A percentile compares a stretch with the other conserved stretches of the same genome.
phyloP scores from a whole-genome alignment of 2,113 vertebrate genomes.

The Cottus gobio region DNA sequence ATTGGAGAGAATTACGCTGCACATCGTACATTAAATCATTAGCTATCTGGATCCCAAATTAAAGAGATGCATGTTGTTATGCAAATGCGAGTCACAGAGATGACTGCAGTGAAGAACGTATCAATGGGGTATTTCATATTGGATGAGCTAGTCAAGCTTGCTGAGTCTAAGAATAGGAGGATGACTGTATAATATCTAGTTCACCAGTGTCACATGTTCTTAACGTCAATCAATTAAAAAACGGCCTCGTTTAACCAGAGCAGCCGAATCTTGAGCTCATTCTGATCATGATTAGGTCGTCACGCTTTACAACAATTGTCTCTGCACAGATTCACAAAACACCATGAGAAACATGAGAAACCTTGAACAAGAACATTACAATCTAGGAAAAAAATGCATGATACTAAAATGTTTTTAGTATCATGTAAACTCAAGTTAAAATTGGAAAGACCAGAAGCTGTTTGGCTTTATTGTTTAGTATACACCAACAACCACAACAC shows the following conservation, averaged over 20 bases:
- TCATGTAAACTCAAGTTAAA: neutral
- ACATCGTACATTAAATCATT: neutral
- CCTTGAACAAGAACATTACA: neutral
- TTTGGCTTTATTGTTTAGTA: neutral
- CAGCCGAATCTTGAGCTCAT: neutral
- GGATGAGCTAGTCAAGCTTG: neutral
- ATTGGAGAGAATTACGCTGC: neutral
- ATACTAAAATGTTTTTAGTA: neutral
- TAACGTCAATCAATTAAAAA: neutral
- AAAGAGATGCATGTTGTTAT: neutral
- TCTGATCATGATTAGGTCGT: slow-evolving; percentile 11
- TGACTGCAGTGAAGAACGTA: neutral
- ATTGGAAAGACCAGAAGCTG: neutral
- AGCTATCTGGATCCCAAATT: neutral
- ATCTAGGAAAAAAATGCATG: neutral
- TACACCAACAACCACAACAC: neutral
- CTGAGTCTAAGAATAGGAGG: neutral
- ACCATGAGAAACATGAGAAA: slow-evolving; percentile 2
- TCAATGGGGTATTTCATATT: neutral
- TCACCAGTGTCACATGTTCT: neutral
- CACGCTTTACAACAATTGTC: slow-evolving; percentile 1
- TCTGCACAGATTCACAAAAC: slow-evolving; percentile 15
- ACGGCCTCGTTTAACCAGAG: neutral
- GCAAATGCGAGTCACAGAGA: neutral
- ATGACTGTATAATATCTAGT: neutral